Evolutionary conservation across 2,797 vertebrate genomes (phyloP).

Genomic region (Benthosema pterotum): DNA sequence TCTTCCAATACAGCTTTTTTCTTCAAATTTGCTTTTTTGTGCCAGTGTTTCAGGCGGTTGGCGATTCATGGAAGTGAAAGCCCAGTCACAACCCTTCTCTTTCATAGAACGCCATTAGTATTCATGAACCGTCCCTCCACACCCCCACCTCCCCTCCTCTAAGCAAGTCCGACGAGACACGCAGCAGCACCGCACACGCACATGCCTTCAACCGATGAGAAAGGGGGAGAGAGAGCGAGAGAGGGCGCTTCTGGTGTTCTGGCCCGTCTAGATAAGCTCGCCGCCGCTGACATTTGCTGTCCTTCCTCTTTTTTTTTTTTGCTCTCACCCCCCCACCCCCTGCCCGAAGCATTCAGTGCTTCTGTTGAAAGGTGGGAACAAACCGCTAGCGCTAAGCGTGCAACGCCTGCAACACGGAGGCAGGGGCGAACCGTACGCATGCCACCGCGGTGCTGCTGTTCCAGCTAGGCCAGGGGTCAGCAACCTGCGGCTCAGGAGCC

Average conservation of each 20-base stretch:
- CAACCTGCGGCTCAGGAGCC: too few species aligned
- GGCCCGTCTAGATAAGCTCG: slow-evolving; percentile 72
- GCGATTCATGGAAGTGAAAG: slow-evolving; percentile 41
- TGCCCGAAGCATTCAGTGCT: slow-evolving; percentile 43
- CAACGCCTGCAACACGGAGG: too few species aligned
- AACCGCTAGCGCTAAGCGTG: slow-evolving; percentile 33
- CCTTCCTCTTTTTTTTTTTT: slow-evolving; percentile 19
- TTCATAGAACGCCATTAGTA: slow-evolving; percentile 71
- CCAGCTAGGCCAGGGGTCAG: not conserved
- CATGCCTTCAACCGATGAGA: slow-evolving; percentile 46
- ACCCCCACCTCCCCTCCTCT: slow-evolving; percentile 47
- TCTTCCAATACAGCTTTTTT: too few species aligned
- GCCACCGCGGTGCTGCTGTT: slow-evolving; percentile 7
- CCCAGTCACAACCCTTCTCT: slow-evolving; percentile 72
- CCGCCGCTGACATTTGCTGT: slow-evolving; percentile 67
- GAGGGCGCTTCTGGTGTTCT: slow-evolving; percentile 69
- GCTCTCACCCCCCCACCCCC: slow-evolving; percentile 20
- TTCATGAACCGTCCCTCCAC: slow-evolving; percentile 56
- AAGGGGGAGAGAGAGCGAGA: slow-evolving; percentile 52
- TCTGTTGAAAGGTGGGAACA: slow-evolving; percentile 37
- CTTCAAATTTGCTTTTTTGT: too few species aligned
- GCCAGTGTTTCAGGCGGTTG: slow-evolving; percentile 8
- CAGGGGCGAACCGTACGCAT: too few species aligned
- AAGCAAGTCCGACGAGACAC: slow-evolving; percentile 52
- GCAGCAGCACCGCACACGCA: slow-evolving; percentile 57